Percentiles rank a stretch among this genome's conserved stretches.
phyloP scores from a whole-genome alignment of 2,113 vertebrate genomes.

The Desmodus rotundus region DNA sequence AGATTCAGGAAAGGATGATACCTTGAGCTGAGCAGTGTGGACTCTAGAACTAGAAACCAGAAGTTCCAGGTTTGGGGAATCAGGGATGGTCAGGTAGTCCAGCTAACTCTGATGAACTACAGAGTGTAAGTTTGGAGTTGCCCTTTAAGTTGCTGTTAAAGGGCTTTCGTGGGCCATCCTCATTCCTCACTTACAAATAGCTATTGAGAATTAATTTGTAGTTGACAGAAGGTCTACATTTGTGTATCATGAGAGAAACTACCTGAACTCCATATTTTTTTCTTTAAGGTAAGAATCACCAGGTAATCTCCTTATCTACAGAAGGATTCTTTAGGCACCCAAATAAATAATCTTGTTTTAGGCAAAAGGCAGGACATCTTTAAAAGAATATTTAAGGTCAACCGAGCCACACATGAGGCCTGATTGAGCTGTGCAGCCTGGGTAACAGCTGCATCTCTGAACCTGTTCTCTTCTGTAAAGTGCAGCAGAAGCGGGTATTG shows the following conservation, averaged over 20 bases:
- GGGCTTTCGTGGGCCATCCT: neutral
- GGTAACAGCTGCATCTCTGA: neutral
- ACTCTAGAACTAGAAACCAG: neutral
- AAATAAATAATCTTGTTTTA: neutral
- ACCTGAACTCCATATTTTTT: neutral
- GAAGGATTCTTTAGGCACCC: neutral
- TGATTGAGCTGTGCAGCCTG: neutral
- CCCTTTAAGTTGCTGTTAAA: neutral
- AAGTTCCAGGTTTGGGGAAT: neutral
- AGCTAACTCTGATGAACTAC: neutral
- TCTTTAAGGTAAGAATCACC: neutral
- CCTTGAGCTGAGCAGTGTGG: neutral
- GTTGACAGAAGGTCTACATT: neutral
- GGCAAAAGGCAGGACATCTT: neutral
- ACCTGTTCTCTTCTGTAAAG: neutral
- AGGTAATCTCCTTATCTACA: neutral
- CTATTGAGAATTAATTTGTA: neutral
- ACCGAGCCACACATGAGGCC: neutral
- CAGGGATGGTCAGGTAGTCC: neutral
- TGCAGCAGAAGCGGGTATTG: neutral
- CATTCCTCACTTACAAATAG: no score
- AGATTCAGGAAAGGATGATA: neutral
- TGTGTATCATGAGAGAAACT: neutral
- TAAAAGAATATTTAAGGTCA: neutral
- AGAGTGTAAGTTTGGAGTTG: neutral